Conservation (phyloP, 2,797 vertebrate genomes). For the Gobio occitaniae region DNA sequence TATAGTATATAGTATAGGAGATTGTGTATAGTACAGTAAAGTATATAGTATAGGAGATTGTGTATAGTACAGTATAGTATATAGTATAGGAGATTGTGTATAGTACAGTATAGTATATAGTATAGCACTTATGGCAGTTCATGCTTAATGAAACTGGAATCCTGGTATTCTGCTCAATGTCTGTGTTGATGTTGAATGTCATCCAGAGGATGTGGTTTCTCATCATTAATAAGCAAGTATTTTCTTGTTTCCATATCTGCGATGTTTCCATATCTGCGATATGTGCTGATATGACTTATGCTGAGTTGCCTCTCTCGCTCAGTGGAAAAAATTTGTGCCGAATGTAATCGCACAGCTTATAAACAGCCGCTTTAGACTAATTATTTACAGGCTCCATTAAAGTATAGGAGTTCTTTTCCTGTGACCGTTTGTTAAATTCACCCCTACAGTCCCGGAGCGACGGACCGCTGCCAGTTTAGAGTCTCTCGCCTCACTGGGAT, state of each 20-base stretch:
- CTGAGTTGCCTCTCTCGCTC: neutral
- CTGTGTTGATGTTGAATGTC: conserved; percentile 7
- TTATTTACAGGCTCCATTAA: conserved; percentile 74
- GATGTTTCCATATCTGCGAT: neutral
- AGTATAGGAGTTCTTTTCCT: conserved; percentile 73
- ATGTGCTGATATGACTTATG: conserved; percentile 2
- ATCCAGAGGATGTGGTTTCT: conserved; percentile 25
- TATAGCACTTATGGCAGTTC: neutral
- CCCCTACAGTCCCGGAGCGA: conserved; percentile 5
- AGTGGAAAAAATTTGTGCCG: conserved; percentile 37
- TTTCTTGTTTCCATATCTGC: neutral
- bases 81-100: no score
- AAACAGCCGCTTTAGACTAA: conserved; percentile 68
- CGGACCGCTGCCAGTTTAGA: conserved; percentile 15
- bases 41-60: no score
- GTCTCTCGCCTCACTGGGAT: neutral
- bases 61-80: no score
- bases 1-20: no score
- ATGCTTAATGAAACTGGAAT: neutral
- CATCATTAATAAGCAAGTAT: conserved; percentile 28
- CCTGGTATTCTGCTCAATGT: neutral
- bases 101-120: no score
- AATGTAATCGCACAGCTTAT: conserved; percentile 59
- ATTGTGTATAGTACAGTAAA: no score
- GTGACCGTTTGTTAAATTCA: conserved; percentile 54